These are phyloP conservation scores for Noctua janthe DNA, from an alignment of 2,888 invertebrate genomes.

Conservation along the genomic window DNA sequence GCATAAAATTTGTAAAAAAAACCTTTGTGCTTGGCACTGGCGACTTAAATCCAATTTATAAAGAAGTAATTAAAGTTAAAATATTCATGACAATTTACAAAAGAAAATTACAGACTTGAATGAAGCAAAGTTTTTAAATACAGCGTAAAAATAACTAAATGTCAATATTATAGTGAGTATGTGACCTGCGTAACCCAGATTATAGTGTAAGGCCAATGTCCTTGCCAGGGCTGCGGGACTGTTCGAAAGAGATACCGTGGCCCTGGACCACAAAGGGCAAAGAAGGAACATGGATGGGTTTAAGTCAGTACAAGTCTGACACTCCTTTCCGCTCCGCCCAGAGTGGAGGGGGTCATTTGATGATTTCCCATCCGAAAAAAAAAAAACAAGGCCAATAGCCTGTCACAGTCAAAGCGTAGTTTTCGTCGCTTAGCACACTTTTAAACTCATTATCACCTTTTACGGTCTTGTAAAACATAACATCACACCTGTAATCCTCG, in stretches of 20 bases:
- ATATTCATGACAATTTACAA: background rate
- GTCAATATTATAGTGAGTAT: constrained; percentile 20
- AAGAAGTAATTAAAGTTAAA: background rate
- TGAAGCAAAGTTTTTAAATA: background rate
- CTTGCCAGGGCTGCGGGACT: too few relatives aligned
- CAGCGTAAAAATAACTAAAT: background rate
- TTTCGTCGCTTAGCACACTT: background rate
- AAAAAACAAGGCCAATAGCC: too few relatives aligned
- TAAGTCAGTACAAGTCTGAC: too few relatives aligned
- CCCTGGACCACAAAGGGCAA: too few relatives aligned
- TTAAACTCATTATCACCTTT: background rate
- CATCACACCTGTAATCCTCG: background rate
- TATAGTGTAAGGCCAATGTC: background rate
- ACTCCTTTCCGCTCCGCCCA: too few relatives aligned
- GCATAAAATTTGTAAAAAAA: background rate
- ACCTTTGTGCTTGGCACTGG: background rate
- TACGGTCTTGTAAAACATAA: background rate
- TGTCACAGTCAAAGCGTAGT: background rate
- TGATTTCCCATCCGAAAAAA: too few relatives aligned
- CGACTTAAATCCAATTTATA: background rate
- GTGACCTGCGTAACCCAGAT: background rate
- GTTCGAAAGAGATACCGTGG: too few relatives aligned
- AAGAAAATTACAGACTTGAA: background rate
- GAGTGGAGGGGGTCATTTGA: too few relatives aligned
- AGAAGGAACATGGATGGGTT: too few relatives aligned